Percentiles rank a stretch among this genome's conserved stretches.
Evolutionary conservation across 2,113 vertebrate species (phyloP).

Genomic region (Tenrec ecaudatus): DNA sequence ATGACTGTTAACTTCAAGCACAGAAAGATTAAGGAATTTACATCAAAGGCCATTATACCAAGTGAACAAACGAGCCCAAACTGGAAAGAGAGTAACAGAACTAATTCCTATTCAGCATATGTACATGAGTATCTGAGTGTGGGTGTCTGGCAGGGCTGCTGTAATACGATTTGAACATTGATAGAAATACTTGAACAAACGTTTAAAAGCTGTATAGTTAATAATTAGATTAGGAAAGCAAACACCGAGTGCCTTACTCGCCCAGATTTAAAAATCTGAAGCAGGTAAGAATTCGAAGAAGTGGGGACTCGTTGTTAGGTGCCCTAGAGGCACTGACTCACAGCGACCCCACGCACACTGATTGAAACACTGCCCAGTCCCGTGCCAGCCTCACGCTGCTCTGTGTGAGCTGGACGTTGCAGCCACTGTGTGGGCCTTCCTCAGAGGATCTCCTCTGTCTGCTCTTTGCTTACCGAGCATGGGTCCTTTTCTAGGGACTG

Average conservation of each 20-base stretch:
- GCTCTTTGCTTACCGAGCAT: too few species aligned
- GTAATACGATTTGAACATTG: background rate
- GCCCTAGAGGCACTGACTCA: too few species aligned
- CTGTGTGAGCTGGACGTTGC: too few species aligned
- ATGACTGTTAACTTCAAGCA: background rate
- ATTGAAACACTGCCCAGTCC: too few species aligned
- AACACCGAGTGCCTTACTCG: background rate
- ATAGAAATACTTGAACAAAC: background rate
- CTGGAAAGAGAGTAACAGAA: background rate
- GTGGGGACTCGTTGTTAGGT: background rate
- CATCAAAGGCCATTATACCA: background rate
- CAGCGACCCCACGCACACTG: too few species aligned
- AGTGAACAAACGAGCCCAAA: background rate
- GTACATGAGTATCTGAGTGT: background rate
- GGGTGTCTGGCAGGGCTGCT: too few species aligned
- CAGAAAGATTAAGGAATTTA: conserved; percentile 24
- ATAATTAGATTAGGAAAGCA: background rate
- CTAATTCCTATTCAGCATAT: background rate
- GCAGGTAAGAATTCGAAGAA: background rate
- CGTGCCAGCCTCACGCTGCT: too few species aligned
- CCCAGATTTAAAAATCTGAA: background rate
- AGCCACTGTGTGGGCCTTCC: too few species aligned
- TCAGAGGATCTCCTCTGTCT: too few species aligned
- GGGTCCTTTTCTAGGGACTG: too few species aligned
- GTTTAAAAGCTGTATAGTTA: background rate